Evolutionary conservation across 2,113 vertebrate genomes (phyloP).

Genomic region (Sialia sialis): DNA sequence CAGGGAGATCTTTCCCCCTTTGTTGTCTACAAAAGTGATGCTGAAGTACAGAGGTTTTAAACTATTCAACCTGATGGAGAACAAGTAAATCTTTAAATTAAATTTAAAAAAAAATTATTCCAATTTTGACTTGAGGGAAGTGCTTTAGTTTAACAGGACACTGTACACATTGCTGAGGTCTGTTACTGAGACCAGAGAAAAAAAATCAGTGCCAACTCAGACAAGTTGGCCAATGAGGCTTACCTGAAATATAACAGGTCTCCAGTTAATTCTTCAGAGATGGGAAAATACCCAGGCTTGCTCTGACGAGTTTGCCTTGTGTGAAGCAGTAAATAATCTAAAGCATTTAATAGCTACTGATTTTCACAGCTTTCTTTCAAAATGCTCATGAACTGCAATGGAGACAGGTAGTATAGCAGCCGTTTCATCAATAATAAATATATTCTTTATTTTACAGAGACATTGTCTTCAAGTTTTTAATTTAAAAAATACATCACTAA

Average conservation of each 20-base stretch:
- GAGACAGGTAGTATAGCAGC: slow-evolving; percentile 54
- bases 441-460: slow-evolving; percentile 75
- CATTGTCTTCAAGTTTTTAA: slow-evolving; percentile 77
- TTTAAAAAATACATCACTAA: slow-evolving; percentile 78
- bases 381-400: slow-evolving; percentile 17
- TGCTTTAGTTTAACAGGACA: not conserved
- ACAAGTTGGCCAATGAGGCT: not conserved
- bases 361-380: slow-evolving; percentile 56
- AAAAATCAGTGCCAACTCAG: not conserved
- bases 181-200: not conserved
- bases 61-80: slow-evolving; percentile 3
- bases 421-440: slow-evolving; percentile 77
- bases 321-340: not conserved
- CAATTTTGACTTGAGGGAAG: slow-evolving; percentile 2
- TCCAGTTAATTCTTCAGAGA: slow-evolving; percentile 43
- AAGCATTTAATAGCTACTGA: not conserved
- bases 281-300: not conserved
- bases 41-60: slow-evolving; percentile 18
- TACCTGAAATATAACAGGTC: slow-evolving; percentile 35
- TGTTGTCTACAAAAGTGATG: slow-evolving; percentile 6
- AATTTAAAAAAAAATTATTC: not conserved
- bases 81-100: not conserved
- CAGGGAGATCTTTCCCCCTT: not conserved
- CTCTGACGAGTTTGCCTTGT: not conserved
- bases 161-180: not conserved